Evolutionary conservation across 1,140 invertebrate species (phyloP), one percentile per base, ranked within the genome.

Genomic region (Odontomachus brunneus): DNA sequence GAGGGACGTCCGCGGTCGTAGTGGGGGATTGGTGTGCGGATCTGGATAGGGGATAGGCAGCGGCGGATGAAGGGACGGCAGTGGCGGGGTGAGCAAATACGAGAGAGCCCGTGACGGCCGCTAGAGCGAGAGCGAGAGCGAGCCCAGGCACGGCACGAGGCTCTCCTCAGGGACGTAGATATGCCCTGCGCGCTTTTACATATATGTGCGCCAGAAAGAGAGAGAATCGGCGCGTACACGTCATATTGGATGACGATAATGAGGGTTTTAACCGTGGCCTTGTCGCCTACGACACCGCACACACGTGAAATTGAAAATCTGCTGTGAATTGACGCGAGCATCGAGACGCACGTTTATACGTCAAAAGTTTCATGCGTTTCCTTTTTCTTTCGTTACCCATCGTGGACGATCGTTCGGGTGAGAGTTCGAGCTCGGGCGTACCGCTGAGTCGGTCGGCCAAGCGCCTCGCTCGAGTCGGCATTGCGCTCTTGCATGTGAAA

Each of bases 171-270:
- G 80, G 80, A 87, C 78, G 57, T 71, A 75, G 60, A 72, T 75
- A 65, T 67, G 48, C 66, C 26, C 66, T 17, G 33, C 22, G 33
- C 49, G n/a, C 26, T 78, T 48, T 87, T 72, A 55, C 48, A 33
- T 82, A 19, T 71, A 33, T 33, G 15, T 38, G 29, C 62, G 24
- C 2, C 62, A 17, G n/a, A 38, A 44, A 3, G 62, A 49, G 22
- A 24, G 65, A 78, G 63, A 69, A 78, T 78, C 62, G 33, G 53
- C 17, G 14, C 66, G 49, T 38, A 65, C 67, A 12, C 59, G 67
- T 88, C 84, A 78, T 59, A 84, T 88, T 87, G 63, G 55, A 73
- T 84, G 66, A 84, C 33, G 75, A 82, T 88, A 87, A 87, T 84
- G 74, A 87, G 82, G 71, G 59, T 84, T 73, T 82, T 82, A 88